Evolutionary conservation across 2,888 invertebrate species (phyloP).

Genomic region (Hypsopygia costalis): DNA sequence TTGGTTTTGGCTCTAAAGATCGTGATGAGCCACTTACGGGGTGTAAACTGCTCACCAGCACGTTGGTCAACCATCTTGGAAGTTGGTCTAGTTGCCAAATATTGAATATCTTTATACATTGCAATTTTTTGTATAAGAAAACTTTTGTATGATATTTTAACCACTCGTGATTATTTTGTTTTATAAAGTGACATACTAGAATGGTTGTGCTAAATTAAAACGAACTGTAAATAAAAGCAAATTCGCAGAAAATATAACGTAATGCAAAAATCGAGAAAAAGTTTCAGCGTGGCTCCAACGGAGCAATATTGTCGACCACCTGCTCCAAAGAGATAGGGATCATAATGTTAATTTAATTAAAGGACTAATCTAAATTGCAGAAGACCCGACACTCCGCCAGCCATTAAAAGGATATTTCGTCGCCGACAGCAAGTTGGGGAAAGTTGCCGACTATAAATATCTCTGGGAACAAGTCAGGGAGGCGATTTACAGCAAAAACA

Average conservation of each 20-base stretch:
- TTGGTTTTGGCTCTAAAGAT: too few species aligned
- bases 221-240: constrained; percentile 22
- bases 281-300: constrained; percentile 52
- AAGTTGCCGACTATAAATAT: constrained; percentile 74
- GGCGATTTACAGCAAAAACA: constrained; percentile 49
- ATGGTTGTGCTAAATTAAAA: neutral
- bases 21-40: too few species aligned
- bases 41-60: too few species aligned
- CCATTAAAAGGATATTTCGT: constrained; percentile 78
- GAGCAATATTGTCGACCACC: constrained; percentile 72
- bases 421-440: constrained; percentile 66
- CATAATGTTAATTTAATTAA: constrained; percentile 81
- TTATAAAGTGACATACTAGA: too few species aligned
- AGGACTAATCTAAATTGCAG: constrained; percentile 81
- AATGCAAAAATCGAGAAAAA: constrained; percentile 51
- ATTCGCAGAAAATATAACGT: constrained; percentile 32
- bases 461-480: constrained; percentile 56
- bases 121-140: too few species aligned
- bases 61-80: too few species aligned
- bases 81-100: too few species aligned
- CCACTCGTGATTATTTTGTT: too few species aligned
- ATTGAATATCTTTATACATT: too few species aligned
- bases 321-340: constrained; percentile 73
- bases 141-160: too few species aligned
- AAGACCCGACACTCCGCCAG: constrained; percentile 74